Conservation (phyloP, 1,140 invertebrate species). For the Copidosoma floridanum region DNA sequence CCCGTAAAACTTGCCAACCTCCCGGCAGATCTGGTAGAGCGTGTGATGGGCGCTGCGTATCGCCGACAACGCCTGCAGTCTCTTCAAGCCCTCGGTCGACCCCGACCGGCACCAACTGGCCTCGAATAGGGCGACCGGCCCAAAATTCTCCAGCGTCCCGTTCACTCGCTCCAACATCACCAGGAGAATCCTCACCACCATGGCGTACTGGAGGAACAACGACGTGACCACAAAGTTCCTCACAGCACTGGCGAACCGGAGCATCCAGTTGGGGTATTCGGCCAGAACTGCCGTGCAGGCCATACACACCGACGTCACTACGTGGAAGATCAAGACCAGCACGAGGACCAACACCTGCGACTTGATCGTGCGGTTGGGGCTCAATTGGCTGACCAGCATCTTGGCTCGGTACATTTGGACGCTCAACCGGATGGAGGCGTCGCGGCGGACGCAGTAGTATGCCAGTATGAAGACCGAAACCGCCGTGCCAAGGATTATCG, state of each 20-base stretch:
- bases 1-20: background rate
- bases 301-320: background rate
- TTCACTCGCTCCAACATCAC: background rate
- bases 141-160: background rate
- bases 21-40: background rate
- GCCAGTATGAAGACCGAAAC: background rate
- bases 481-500: background rate
- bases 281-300: background rate
- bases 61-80: background rate
- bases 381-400: background rate
- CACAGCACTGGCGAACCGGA: background rate
- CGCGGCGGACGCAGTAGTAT: background rate
- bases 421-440: background rate
- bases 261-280: background rate
- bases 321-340: background rate
- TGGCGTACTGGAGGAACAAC: background rate
- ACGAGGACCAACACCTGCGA: background rate
- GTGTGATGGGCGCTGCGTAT: background rate
- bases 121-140: too few species aligned
- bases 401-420: background rate
- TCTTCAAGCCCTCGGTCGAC: background rate
- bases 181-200: background rate
- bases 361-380: too few species aligned
- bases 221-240: background rate
- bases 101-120: too few species aligned